Evolutionary conservation across 2,888 invertebrate species (phyloP), one percentile per base, ranked within the genome.

Genomic region (Drosophila prostipennis): DNA sequence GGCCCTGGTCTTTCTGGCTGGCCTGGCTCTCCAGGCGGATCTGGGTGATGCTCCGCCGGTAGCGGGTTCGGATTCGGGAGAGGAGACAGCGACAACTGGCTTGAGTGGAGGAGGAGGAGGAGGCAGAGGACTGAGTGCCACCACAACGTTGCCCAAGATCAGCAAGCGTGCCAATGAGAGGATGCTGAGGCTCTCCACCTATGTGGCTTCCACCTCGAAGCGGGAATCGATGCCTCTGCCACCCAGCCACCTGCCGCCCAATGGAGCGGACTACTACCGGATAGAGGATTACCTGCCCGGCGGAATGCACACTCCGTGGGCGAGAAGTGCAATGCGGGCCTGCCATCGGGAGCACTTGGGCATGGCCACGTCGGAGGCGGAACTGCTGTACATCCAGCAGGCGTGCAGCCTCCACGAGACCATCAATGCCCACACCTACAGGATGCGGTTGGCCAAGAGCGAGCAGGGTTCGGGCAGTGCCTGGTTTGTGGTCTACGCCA

Each of bases 1-100:
- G 91, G 94, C 95, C 55, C 92, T 95, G 83, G 95, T 98, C 90
- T 93, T 96, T 77, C 94, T 98, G 89, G 97, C 97, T 48, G 97
- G 97, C 16, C 94, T 97, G 88, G 97, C 98, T 63, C 93, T 99
- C 80, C 98, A 98, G 93, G 98, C 98, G 42, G 98, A 98, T 92
- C 94, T 96, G 90, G 98, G 98, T 40, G 97, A 98, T 92, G 96
- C 94, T 89, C 93, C 93, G 77, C 57, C 61, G 11, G 11, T 11
- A 5, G 3, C 34, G 77, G 90, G 37, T 91, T 91, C 73, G 5
- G 71, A 71, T 11, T 92, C 92, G 67, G 92, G 92, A 65, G 68
- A 74, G 56, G 74, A 77, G 53, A 34, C 51, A 43, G 32, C 36
- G 52, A 36, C 51, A 51, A 36, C 42, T 26, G 61, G 58, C 3